Evolutionary conservation across 1,140 invertebrate species (phyloP), one percentile per base, ranked within the genome.

Genomic region (Hirudo medicinalis): DNA sequence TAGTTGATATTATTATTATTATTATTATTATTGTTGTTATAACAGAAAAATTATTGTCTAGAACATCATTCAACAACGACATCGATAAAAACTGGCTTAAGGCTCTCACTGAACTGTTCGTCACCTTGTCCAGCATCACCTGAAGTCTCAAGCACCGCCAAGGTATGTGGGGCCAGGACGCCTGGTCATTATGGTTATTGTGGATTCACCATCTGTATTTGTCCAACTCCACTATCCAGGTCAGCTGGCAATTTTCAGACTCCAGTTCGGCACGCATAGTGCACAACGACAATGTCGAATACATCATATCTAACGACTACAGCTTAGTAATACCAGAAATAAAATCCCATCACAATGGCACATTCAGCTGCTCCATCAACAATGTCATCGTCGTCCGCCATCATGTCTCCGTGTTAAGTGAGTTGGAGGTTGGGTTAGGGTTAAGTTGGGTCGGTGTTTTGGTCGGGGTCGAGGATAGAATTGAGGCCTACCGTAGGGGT

Each of bases 171-270:
- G n/a, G 32, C 32, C 6, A 36, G 32, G 2, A 36, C 32, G 6
- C 32, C 32, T 6, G 32, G 32, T 6, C 32, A 36, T 36, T 36
- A 36, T 6, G 2, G 32, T 36, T 36, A 36, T 6, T 36, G 32
- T 36, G n/a, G n/a, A n/a, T n/a, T n/a, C n/a, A n/a, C n/a, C n/a
- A n/a, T n/a, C n/a, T n/a, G n/a, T n/a, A n/a, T n/a, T n/a, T n/a
- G n/a, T 36, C 32, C 32, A 36, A 36, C 32, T 36, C 32, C 6
- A 36, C 6, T 57, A 57, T n/a, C 25, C n/a, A 70, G 49, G 69
- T 70, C 69, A 70, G 25, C 17, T 70, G 69, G 69, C 69, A 70
- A 11, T 70, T 70, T 22, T 54, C 53, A 4, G 69, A 70, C 43
- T 25, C 43, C 6, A 27, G 22, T 25, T 49, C 32, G 11, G 69